Evolutionary conservation across 2,797 vertebrate genomes (phyloP).

Genomic region (Neosilurus mollespiculum): DNA sequence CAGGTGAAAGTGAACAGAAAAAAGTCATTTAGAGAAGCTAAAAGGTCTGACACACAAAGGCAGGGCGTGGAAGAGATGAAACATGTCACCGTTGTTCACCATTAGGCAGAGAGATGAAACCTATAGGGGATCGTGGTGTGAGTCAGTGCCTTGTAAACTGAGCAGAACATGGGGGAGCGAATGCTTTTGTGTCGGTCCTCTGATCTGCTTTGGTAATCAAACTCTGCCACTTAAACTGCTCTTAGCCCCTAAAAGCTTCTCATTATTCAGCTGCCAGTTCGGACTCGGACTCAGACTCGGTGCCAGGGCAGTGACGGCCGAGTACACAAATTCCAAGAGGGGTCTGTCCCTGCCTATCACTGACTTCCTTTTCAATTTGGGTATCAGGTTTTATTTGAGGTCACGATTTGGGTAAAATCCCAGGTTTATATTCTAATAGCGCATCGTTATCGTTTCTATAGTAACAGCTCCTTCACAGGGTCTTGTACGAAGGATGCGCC

Average conservation of each 20-base stretch:
- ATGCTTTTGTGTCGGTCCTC: conserved; percentile 65
- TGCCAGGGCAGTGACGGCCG: conserved; percentile 56
- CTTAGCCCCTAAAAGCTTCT: conserved; percentile 69
- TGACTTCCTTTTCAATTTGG: neutral
- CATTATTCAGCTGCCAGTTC: conserved; percentile 70
- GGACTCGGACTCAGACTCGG: conserved; percentile 52
- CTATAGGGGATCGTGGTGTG: conserved; percentile 57
- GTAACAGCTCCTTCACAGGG: neutral
- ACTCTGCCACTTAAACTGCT: conserved; percentile 71
- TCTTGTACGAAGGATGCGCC: neutral
- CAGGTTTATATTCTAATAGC: neutral
- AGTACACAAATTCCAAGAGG: conserved; percentile 50
- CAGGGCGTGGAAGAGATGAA: conserved; percentile 45
- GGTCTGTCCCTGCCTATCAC: neutral
- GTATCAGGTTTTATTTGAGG: conserved; percentile 1
- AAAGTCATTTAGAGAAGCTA: conserved; percentile 36
- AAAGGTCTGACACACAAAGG: conserved; percentile 37
- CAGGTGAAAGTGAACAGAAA: conserved; percentile 43
- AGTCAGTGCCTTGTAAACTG: conserved; percentile 63
- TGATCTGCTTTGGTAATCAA: conserved; percentile 78
- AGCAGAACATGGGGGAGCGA: conserved; percentile 61
- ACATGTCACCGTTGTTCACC: conserved; percentile 38
- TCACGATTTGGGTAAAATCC: neutral
- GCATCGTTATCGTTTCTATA: neutral
- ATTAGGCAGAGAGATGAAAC: conserved; percentile 47